Percentiles rank a stretch among this genome's conserved stretches.
phyloP scores from a whole-genome alignment of 2,113 vertebrate genomes.

The Chloropsis cyanopogon region DNA sequence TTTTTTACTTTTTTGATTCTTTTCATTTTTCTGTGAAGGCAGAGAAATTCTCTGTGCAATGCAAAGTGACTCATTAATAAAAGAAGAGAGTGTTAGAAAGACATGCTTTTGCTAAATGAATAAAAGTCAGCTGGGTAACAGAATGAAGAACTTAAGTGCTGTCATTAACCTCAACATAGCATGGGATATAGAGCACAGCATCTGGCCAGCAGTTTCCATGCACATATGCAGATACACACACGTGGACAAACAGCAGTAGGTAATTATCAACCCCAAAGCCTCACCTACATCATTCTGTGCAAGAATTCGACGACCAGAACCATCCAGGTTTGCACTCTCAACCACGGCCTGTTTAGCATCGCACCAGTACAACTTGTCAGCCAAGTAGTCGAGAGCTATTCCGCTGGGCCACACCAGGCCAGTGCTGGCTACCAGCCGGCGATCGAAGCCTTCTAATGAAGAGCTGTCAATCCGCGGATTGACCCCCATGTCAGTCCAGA shows the following conservation, averaged over 20 bases:
- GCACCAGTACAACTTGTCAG: slow-evolving; percentile 86
- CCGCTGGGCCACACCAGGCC: slow-evolving; percentile 83
- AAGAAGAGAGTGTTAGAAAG: background rate
- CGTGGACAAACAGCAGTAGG: background rate
- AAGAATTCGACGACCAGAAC: slow-evolving; percentile 81
- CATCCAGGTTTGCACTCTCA: slow-evolving; percentile 85
- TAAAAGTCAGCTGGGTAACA: background rate
- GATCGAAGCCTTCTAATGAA: slow-evolving; percentile 79
- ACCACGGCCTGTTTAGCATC: slow-evolving; percentile 79
- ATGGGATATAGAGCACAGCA: background rate
- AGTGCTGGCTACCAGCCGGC: slow-evolving; percentile 71
- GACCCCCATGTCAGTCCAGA: slow-evolving; percentile 87
- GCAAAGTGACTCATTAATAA: background rate
- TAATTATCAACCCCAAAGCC: slow-evolving; percentile 68
- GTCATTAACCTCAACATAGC: background rate
- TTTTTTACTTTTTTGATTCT: background rate
- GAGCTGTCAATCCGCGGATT: slow-evolving; percentile 81
- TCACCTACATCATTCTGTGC: slow-evolving; percentile 94
- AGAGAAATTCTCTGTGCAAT: background rate
- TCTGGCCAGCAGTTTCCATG: background rate
- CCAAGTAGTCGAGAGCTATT: slow-evolving; percentile 82
- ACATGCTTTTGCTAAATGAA: background rate
- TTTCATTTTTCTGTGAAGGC: background rate
- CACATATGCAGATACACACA: background rate
- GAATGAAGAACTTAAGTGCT: background rate